Evolutionary conservation across 2,113 vertebrate species (phyloP).

Genomic region (Pseudorasbora parva): DNA sequence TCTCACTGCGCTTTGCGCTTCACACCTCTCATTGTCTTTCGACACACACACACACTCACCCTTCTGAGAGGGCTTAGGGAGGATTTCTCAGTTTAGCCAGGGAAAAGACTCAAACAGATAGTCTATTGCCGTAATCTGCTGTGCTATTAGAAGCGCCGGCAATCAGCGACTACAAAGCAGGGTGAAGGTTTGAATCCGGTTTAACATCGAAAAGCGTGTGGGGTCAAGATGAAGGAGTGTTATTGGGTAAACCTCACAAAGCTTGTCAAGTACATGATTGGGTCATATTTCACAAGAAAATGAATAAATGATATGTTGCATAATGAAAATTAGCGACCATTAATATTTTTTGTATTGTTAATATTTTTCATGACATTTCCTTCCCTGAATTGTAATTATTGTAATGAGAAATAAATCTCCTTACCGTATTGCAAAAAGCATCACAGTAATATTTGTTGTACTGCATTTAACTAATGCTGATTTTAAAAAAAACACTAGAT

Average conservation of each 20-base stretch:
- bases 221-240: background rate
- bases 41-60: constrained; percentile 36
- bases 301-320: background rate
- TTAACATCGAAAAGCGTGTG: background rate
- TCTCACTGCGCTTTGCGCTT: constrained; percentile 10
- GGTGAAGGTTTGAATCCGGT: background rate
- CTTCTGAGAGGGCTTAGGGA: constrained; percentile 54
- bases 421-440: no score
- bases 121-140: constrained; percentile 56
- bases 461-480: background rate
- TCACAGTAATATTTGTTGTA: background rate
- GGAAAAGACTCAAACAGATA: constrained; percentile 58
- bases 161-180: constrained; percentile 45
- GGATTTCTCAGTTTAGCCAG: constrained; percentile 56
- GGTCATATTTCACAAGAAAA: background rate
- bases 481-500: background rate
- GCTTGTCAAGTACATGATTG: background rate
- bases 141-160: constrained; percentile 47
- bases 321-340: background rate
- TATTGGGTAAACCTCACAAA: background rate
- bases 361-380: background rate
- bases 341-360: background rate
- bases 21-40: constrained; percentile 40
- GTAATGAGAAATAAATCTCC: no score
- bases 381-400: no score